Evolutionary conservation across 2,797 vertebrate species (phyloP), one percentile per base, ranked within the genome.

Genomic region (Silurus aristotelis): DNA sequence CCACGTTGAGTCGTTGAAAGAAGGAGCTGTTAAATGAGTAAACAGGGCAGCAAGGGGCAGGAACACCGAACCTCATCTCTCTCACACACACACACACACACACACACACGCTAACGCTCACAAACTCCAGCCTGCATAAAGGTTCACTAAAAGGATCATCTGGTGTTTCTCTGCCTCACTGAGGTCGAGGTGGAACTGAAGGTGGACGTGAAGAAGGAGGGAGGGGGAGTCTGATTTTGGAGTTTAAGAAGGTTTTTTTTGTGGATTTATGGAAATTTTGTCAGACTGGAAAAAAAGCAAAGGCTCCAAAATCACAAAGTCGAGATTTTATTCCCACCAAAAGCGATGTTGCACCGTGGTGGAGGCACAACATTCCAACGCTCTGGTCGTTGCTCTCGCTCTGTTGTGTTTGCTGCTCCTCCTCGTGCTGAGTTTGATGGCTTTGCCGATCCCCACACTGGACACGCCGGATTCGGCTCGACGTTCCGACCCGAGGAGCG

Each of bases 211-310:
- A 5, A 31, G 5, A n/a, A 20, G 48, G 38, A 38, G 38, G 48
- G 38, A 38, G 38, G 38, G 14, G 56, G 17, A 3, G 9, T 17
- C 17, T 38, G 73, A 20, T 38, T 77, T 38, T 77, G 55, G 52
- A 27, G 48, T 77, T 17, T 9, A 27, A 15, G 52, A 20, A 31
- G 19, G 55, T 38, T 68, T 6, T 48, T 64, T 48, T 0, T 13
- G 22, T 84, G 70, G n/a, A 85, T 89, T 85, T 48, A 93, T 93
- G 92, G 92, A 89, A 88, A 43, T 56, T 84, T 70, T 66, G 72
- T 80, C 46, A 83, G 20, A 31, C 20, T 0, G 82, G 83, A 78
- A 85, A 77, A 86, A 75, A 71, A 73, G n/a, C 43, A 76, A 79
- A 72, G 75, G 72, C 76, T 83, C 77, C 64, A 60, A 22, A 22